phyloP scores from a whole-genome alignment of 2,888 invertebrate species.

The Pheosia gnoma region DNA sequence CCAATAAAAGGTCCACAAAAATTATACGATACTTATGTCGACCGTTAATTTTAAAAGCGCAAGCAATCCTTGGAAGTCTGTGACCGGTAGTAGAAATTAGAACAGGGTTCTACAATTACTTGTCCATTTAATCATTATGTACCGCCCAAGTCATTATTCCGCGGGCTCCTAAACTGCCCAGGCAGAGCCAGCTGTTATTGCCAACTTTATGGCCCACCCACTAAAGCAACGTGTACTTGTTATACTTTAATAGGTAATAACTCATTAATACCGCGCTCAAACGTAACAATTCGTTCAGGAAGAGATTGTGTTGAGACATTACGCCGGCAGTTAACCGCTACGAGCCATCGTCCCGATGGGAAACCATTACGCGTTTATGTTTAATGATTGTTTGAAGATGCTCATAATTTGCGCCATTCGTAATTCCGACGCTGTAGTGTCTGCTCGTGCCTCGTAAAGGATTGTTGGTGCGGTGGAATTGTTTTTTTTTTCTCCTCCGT shows the following conservation, averaged over 20 bases:
- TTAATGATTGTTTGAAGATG: slow-evolving; percentile 79
- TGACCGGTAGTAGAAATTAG: too few relatives aligned
- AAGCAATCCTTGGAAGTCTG: too few relatives aligned
- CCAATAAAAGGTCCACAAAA: background rate
- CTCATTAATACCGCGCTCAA: slow-evolving; percentile 76
- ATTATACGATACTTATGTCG: background rate
- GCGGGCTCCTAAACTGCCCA: background rate
- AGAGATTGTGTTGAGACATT: slow-evolving; percentile 79
- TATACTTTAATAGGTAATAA: slow-evolving; percentile 73
- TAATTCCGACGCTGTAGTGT: slow-evolving; percentile 60
- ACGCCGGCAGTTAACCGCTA: slow-evolving; percentile 73
- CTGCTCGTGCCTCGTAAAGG: slow-evolving; percentile 69
- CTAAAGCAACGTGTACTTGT: slow-evolving; percentile 72
- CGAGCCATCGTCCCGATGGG: slow-evolving; percentile 77
- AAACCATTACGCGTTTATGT: slow-evolving; percentile 79
- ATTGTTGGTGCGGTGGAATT: slow-evolving; percentile 61
- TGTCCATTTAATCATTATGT: too few relatives aligned
- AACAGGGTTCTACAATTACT: too few relatives aligned
- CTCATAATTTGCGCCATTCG: slow-evolving; percentile 74
- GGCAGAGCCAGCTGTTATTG: slow-evolving; percentile 7
- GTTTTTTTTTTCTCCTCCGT: slow-evolving; percentile 44
- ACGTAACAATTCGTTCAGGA: slow-evolving; percentile 69
- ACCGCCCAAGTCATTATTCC: background rate
- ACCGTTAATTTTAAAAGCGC: too few relatives aligned
- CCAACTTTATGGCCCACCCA: slow-evolving; percentile 47